Base-by-base conservation (phyloP, 2,113 vertebrate genomes). In the Diadophis punctatus region DNA sequence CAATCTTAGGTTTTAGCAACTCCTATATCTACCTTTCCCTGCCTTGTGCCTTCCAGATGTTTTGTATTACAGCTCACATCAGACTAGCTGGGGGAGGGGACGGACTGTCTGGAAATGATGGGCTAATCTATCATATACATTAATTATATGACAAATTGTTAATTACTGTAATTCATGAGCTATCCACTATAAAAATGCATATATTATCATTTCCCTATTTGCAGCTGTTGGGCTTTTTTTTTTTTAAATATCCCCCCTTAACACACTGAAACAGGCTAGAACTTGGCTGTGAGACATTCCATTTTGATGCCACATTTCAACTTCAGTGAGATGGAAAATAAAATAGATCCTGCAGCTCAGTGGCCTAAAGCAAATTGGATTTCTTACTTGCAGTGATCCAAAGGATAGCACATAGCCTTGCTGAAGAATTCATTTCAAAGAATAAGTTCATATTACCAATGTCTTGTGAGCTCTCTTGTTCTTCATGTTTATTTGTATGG, bases 401-500 rank as follows among this genome's bases (percentile, higher is more conserved):
- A 96, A 93, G 84, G 93, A 93, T 94, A 88, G 85, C 95, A 90
- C 94, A 90, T 1, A 0, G 56, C 92, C 74, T 34, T 93, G 93
- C 18, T 91, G 93, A 91, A 95, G 39, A 5, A 96, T 63, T 86
- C 0, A 87, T 95, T 95, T 95, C 95, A 95, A 96, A 94, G 94
- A 92, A 94, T 88, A 68, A 63, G 93, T 95, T 95, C 93, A 93
- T 96, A 94, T 95, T 95, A 95, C 95, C 94, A 95, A 90, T 92
- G 93, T 96, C 92, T 93, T 90, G 93, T 92, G 89, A 95, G 95
- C 88, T 86, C 90, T 88, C 91, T 43, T 43, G 3, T 80, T 80
- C 74, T 80, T 80, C 4, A 6, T 80, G 3, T 93, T 91, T 94
- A 80, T 91, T 68, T 0, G 39, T 91, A 68, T 93, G 94, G 93